Conservation (phyloP, 2,797 vertebrate genomes). For the Gymnothorax reevesii region DNA sequence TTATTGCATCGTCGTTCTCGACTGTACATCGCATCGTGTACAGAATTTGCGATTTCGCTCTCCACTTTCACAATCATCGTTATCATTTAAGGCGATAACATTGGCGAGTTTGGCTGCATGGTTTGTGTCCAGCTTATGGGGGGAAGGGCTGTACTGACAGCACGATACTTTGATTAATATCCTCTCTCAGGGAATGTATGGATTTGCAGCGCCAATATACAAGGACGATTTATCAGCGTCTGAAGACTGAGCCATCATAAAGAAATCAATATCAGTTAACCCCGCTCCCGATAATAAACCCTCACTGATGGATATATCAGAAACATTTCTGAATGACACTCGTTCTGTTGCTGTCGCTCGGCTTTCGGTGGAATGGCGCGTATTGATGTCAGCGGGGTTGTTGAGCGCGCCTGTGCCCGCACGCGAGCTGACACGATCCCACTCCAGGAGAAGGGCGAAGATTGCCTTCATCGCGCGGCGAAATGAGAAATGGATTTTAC, state of each 20-base stretch:
- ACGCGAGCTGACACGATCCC: neutral
- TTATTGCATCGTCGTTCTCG: neutral
- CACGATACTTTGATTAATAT: conserved; percentile 1
- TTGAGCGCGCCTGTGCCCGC: neutral
- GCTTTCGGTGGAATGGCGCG: neutral
- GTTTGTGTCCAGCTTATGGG: neutral
- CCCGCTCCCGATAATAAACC: conserved; percentile 44
- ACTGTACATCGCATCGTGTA: neutral
- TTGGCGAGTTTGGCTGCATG: neutral
- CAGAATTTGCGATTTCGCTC: too few relatives aligned
- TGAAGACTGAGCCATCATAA: conserved; percentile 48
- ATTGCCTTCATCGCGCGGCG: neutral
- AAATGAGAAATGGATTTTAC: conserved; percentile 19
- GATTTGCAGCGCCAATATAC: conserved; percentile 34
- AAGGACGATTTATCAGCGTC: conserved; percentile 31
- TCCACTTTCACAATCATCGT: neutral
- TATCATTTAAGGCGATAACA: neutral
- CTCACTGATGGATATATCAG: neutral
- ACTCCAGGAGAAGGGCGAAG: neutral
- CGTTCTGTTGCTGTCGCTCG: neutral
- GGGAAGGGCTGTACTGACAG: neutral
- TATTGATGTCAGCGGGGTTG: neutral
- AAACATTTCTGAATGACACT: neutral
- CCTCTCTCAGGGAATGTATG: conserved; percentile 2
- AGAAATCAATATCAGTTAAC: conserved; percentile 55